Conservation (phyloP, 2,797 vertebrate species). For the Sarcophilus harrisii region DNA sequence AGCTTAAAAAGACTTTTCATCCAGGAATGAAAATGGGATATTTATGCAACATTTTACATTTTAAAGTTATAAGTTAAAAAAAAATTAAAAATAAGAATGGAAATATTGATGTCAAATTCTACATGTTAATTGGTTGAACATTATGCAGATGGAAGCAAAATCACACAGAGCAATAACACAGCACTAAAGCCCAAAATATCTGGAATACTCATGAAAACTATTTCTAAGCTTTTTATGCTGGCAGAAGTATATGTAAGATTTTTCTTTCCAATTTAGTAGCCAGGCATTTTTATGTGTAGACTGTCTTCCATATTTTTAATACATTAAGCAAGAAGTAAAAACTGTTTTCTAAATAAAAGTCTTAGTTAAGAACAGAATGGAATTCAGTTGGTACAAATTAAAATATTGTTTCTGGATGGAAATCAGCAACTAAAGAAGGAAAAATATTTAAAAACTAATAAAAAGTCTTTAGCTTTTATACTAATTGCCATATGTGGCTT, state of each 20-base stretch:
- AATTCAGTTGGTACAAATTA: neutral
- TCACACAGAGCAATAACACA: slow-evolving; percentile 1
- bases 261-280: neutral
- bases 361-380: neutral
- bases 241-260: neutral
- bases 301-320: neutral
- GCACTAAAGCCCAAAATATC: slow-evolving; percentile 29
- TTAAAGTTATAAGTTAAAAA: slow-evolving; percentile 49
- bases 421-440: neutral
- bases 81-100: neutral
- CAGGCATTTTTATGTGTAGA: neutral
- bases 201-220: slow-evolving; percentile 28
- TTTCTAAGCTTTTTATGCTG: slow-evolving; percentile 36
- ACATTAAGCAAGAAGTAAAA: neutral
- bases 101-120: neutral
- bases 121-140: neutral
- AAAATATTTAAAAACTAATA: neutral
- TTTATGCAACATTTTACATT: slow-evolving; percentile 6
- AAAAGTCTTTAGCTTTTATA: neutral
- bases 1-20: slow-evolving; percentile 42
- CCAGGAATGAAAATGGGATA: neutral
- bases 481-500: neutral
- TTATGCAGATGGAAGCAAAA: neutral
- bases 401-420: neutral
- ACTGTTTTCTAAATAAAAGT: neutral